phyloP scores from a whole-genome alignment of 2,888 invertebrate genomes.

The Heterodera filipjevi region DNA sequence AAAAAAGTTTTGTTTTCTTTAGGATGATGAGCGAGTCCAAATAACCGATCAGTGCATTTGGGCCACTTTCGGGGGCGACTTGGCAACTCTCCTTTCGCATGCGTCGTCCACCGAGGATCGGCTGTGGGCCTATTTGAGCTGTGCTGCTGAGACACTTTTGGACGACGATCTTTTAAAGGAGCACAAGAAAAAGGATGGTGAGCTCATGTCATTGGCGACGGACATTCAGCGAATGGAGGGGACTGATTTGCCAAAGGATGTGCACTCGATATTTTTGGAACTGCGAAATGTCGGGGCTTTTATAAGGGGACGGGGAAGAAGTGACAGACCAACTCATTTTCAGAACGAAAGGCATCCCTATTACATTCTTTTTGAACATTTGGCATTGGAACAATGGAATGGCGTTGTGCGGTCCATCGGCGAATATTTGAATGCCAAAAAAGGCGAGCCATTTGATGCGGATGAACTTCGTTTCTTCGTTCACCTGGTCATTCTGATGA shows the following conservation, averaged over 20 bases:
- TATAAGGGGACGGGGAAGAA: too few species aligned
- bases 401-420: conserved; percentile 27
- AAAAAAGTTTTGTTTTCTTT: background rate
- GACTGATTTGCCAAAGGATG: conserved; percentile 37
- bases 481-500: conserved; percentile 42
- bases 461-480: conserved; percentile 45
- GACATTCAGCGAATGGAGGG: conserved; percentile 13
- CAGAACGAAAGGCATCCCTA: conserved; percentile 25
- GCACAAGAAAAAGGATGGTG: conserved; percentile 26
- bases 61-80: conserved; percentile 42
- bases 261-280: conserved; percentile 37
- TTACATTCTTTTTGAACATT: conserved; percentile 31
- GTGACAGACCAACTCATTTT: too few species aligned
- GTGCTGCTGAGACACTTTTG: conserved; percentile 39
- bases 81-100: conserved; percentile 32
- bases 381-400: conserved; percentile 32
- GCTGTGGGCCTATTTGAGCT: conserved; percentile 42
- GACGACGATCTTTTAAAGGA: conserved; percentile 31
- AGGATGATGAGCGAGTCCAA: conserved; percentile 33
- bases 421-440: background rate
- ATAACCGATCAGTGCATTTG: conserved; percentile 40
- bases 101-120: conserved; percentile 40
- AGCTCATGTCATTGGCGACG: conserved; percentile 20
- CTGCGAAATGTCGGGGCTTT: conserved; percentile 27
- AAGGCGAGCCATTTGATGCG: conserved; percentile 20